Evolutionary conservation across 1,140 invertebrate species (phyloP).

Genomic region (Brachionus manjavacas): DNA sequence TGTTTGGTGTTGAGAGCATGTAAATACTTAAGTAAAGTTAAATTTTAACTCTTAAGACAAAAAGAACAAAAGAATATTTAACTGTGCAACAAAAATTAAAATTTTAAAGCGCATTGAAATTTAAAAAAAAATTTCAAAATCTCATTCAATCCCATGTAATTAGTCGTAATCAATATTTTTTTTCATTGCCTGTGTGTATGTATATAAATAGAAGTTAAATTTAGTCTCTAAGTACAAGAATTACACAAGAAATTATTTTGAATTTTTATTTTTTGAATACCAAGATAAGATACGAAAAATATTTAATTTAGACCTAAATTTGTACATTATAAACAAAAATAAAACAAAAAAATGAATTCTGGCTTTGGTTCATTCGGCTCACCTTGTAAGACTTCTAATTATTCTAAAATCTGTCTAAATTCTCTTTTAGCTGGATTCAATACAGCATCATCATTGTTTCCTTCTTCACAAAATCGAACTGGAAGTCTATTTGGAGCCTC

Average conservation of each 20-base stretch:
- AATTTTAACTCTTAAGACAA: neutral
- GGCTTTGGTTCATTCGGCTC: neutral
- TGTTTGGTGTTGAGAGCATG: neutral
- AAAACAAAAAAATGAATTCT: neutral
- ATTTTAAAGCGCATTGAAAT: neutral
- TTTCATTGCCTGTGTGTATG: neutral
- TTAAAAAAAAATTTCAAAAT: neutral
- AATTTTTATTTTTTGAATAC: neutral
- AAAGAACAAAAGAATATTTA: neutral
- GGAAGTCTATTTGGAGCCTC: constrained; percentile 38
- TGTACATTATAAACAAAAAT: neutral
- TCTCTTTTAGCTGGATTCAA: constrained; percentile 9
- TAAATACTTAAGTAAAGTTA: neutral
- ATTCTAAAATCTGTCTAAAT: neutral
- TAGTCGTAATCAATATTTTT: neutral
- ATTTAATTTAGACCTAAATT: neutral
- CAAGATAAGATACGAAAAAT: neutral
- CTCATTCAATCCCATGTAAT: neutral
- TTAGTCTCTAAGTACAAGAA: neutral
- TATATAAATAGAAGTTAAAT: neutral
- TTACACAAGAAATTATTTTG: neutral
- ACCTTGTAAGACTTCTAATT: neutral
- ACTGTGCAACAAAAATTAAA: neutral
- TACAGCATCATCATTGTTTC: neutral
- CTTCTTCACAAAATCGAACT: constrained; percentile 6